These are phyloP conservation scores for Sipunculus nudus DNA, from an alignment of 2,888 invertebrate species.

Conservation along the genomic window DNA sequence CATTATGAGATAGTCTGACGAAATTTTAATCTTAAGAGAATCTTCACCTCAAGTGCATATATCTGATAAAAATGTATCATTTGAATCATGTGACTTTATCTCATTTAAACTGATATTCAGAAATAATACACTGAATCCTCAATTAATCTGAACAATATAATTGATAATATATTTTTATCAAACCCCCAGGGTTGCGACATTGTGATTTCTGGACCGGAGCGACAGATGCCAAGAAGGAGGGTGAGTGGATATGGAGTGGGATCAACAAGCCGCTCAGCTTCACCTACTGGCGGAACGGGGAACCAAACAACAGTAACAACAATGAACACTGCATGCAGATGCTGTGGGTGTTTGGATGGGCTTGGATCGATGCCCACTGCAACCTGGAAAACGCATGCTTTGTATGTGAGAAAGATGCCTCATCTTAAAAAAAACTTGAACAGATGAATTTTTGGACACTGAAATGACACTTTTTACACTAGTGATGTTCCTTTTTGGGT, in stretches of 20 bases:
- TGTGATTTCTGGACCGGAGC: constrained; percentile 41
- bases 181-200: constrained; percentile 37
- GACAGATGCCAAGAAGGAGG: constrained; percentile 10
- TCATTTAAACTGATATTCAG: no score
- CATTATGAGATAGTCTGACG: no score
- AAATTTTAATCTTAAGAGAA: no score
- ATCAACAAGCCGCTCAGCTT: constrained; percentile 19
- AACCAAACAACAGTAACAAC: constrained; percentile 39
- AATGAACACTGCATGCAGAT: constrained; percentile 41
- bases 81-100: constrained; percentile 2
- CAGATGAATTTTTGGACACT: no score
- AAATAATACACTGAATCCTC: no score
- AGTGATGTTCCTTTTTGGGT: no score
- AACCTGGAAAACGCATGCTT: constrained; percentile 36
- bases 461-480: no score
- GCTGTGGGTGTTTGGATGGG: constrained; percentile 40
- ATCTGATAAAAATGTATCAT: not conserved
- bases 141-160: no score
- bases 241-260: constrained; percentile 31
- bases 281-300: constrained; percentile 41
- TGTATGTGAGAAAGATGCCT: constrained; percentile 39
- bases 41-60: not conserved
- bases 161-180: no score
- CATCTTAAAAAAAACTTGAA: no score
- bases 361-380: constrained; percentile 39